A percentile compares a stretch with the other conserved stretches of the same genome.
Conservation (phyloP, 2,797 vertebrate genomes). For the Sphenodon punctatus region DNA sequence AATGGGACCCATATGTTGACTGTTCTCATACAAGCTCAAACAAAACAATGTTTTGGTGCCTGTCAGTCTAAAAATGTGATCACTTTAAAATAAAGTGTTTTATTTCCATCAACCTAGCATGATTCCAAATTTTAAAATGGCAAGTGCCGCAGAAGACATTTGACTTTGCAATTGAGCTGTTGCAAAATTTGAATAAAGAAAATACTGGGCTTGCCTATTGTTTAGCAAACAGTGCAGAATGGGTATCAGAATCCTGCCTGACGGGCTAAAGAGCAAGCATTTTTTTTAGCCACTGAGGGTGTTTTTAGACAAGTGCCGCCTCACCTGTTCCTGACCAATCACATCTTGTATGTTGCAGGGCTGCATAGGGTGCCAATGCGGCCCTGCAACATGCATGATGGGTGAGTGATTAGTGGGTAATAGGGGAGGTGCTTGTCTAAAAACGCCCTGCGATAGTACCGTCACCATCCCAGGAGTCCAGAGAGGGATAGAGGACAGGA, state of each 20-base stretch:
- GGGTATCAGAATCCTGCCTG: slow-evolving; percentile 40
- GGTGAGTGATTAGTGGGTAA: too few relatives aligned
- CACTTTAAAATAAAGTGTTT: slow-evolving; percentile 49
- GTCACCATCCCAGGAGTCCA: too few relatives aligned
- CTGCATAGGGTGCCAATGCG: too few relatives aligned
- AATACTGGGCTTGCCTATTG: slow-evolving; percentile 34
- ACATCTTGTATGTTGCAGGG: too few relatives aligned
- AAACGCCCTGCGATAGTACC: too few relatives aligned
- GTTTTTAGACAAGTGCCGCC: too few relatives aligned
- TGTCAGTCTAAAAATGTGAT: slow-evolving; percentile 71
- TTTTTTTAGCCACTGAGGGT: too few relatives aligned
- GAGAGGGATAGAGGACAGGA: too few relatives aligned
- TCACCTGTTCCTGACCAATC: too few relatives aligned
- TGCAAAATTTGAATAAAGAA: not conserved
- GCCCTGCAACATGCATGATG: too few relatives aligned
- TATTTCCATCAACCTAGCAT: not conserved
- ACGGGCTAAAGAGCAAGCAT: accelerated
- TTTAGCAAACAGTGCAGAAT: slow-evolving; percentile 41
- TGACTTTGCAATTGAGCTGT: slow-evolving; percentile 31
- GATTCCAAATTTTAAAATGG: slow-evolving; percentile 35
- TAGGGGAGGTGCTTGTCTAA: too few relatives aligned
- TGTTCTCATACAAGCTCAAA: slow-evolving; percentile 67
- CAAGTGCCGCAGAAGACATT: slow-evolving; percentile 46
- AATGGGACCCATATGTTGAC: slow-evolving; percentile 74
- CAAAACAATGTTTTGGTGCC: slow-evolving; percentile 67